Conservation (phyloP, 1,140 invertebrate genomes). For the Brachionus asplanchnoidis region DNA sequence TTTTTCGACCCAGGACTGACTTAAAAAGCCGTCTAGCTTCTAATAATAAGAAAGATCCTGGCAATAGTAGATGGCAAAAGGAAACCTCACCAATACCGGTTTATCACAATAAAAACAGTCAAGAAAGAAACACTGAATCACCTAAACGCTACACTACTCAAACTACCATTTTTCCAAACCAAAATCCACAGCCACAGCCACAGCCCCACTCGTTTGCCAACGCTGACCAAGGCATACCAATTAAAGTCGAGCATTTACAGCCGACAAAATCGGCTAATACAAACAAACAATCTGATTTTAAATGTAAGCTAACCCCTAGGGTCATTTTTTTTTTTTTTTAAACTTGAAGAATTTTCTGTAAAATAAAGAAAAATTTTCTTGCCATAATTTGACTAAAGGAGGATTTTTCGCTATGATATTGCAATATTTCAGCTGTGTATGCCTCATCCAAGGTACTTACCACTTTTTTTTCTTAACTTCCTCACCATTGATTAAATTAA, state of each 20-base stretch:
- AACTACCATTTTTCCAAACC: conserved; percentile 7
- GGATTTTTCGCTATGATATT: not conserved
- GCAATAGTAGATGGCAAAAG: not conserved
- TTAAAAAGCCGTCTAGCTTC: not conserved
- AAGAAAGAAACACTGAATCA: not conserved
- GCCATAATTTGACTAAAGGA: not conserved
- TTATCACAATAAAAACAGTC: not conserved
- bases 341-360: too few relatives aligned
- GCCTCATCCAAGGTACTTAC: not conserved
- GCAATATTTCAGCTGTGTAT: not conserved
- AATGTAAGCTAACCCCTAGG: not conserved
- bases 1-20: not conserved
- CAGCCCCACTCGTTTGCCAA: not conserved
- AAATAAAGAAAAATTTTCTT: too few relatives aligned
- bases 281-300: conserved; percentile 1
- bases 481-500: too few relatives aligned
- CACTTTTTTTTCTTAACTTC: not conserved
- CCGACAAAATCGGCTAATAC: not conserved
- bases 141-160: conserved; percentile 3
- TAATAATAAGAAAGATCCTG: not conserved
- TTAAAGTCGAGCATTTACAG: not conserved
- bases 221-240: not conserved
- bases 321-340: not conserved
- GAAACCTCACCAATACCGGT: conserved; percentile 1
- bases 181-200: not conserved